Evolutionary conservation across 2,888 invertebrate species (phyloP).

Genomic region (Pandemis cinnamomeana): DNA sequence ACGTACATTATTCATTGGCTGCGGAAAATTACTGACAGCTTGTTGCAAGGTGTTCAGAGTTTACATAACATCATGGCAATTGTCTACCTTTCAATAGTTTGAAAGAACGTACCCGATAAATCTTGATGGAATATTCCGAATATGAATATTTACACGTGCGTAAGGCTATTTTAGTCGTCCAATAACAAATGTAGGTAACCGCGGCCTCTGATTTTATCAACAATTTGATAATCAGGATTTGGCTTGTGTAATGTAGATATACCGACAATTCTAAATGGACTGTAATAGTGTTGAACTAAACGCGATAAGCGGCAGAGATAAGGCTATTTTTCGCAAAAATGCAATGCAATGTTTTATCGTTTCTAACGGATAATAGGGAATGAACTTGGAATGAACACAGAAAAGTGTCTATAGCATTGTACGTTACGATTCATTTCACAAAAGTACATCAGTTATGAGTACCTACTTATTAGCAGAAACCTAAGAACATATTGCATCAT

Average conservation of each 20-base stretch:
- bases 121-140: constrained; percentile 9
- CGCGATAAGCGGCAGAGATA: constrained; percentile 2
- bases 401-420: too few relatives aligned
- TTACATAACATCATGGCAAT: constrained; percentile 40
- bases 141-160: neutral
- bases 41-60: constrained; percentile 24
- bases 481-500: constrained; percentile 3
- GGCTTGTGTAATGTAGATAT: constrained; percentile 3
- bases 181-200: neutral
- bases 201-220: constrained; percentile 3
- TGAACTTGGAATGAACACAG: neutral
- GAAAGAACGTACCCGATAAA: constrained; percentile 34
- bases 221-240: constrained; percentile 14
- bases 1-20: constrained; percentile 58
- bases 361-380: neutral
- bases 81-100: constrained; percentile 26
- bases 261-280: constrained; percentile 15
- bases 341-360: too few relatives aligned
- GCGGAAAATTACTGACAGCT: constrained; percentile 39
- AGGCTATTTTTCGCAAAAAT: neutral
- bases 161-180: neutral
- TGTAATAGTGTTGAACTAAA: neutral
- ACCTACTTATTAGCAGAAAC: neutral
- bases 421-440: neutral
- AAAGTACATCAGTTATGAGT: neutral